Base-by-base conservation (phyloP, 37 sponge, comb jelly and placozoan species). In the Agelas oroides region DNA sequence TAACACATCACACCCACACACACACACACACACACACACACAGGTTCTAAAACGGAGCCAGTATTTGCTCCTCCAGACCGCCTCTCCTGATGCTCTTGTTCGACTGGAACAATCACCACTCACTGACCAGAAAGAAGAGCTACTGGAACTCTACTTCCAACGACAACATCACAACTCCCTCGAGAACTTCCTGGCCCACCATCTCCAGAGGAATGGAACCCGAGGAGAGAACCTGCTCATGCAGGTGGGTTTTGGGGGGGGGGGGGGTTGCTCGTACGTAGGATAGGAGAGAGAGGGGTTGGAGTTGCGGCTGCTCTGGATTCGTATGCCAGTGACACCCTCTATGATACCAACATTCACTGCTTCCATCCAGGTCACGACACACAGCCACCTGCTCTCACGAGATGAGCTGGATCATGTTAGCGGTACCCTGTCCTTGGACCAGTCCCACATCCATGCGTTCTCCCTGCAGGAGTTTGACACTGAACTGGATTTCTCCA, bases 391-490 rank as follows among this genome's bases (percentile, higher is more conserved):
- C 37, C 90, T 92, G 13, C 70, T 95, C 33, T 71, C 87, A 13
- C 59, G 28, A 36, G 77, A 79, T 21, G 93, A 92, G 18, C 35
- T 86, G 21, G 53, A 85, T 30, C 38, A 85, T 12, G 21, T 90
- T 15, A 23, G 38, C 1, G 32, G 69, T 41, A n/a, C 56, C 27
- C 23, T 82, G 19, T 21, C 32, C 39, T 68, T 54, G 69, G 54
- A 57, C 52, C 18, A 53, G 1, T 28, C 52, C n/a, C 60, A 74
- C 8, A 63, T 84, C 23, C 16, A 17, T 46, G 57, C 71, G 35
- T 87, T 92, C 31, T 53, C 66, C 21, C 69, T 95, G 1, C 93
- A 95, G 46, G 94, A 92, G 63, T 86, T 95, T 77, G 90, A 95
- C 56, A 86, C 93, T 19, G 93, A 95, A 64, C 39, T 88, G 69